Conservation (phyloP, 2,113 vertebrate genomes). For the Neotragus pygmaeus region DNA sequence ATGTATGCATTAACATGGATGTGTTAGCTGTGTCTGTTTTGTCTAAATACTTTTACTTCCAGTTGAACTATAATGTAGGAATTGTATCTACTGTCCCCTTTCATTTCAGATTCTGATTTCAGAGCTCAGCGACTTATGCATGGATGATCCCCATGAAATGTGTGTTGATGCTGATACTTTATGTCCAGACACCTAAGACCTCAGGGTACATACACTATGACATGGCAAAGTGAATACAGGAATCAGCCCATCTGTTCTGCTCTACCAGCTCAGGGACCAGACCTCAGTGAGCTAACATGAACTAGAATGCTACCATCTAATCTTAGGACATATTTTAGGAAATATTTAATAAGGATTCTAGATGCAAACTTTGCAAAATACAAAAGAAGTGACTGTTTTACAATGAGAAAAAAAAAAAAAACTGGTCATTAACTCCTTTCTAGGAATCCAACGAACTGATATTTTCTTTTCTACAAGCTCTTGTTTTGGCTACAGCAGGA, state of each 20-base stretch:
- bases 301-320: neutral
- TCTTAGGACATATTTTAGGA: neutral
- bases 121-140: neutral
- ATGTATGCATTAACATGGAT: neutral
- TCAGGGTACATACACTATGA: neutral
- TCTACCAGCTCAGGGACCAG: neutral
- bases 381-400: neutral
- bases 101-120: neutral
- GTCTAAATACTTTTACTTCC: neutral
- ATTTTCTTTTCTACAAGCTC: neutral
- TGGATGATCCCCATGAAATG: neutral
- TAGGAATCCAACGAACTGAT: neutral
- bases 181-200: neutral
- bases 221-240: neutral
- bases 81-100: neutral
- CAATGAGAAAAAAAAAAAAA: neutral
- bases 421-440: neutral
- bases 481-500: neutral
- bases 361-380: neutral
- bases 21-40: neutral
- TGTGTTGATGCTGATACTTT: neutral
- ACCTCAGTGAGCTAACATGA: neutral
- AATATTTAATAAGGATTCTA: neutral
- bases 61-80: neutral
- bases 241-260: neutral